phyloP scores from a whole-genome alignment of 37 sponge, comb jelly and placozoan species.

The Axinella damicornis region DNA sequence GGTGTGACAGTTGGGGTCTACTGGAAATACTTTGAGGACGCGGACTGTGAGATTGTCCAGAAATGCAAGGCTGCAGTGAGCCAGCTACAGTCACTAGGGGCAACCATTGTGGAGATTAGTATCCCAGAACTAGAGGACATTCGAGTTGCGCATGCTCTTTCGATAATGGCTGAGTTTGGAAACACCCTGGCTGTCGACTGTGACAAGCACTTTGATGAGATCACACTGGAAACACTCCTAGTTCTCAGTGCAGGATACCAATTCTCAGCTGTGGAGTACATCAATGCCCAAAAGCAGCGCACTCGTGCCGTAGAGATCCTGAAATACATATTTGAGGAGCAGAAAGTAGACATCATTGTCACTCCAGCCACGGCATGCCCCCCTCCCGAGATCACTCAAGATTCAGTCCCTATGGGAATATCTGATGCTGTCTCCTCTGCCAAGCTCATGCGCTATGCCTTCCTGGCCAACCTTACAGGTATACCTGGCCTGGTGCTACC shows the following conservation, averaged over 20 bases:
- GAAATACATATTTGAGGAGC: slow-evolving; percentile 51
- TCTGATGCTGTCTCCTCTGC: slow-evolving; percentile 30
- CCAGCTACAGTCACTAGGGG: slow-evolving; percentile 55
- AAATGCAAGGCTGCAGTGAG: slow-evolving; percentile 59
- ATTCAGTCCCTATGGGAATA: slow-evolving; percentile 46
- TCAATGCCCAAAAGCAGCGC: slow-evolving; percentile 81
- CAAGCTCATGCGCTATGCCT: slow-evolving; percentile 50
- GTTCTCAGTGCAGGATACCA: background rate
- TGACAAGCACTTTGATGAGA: slow-evolving; percentile 63
- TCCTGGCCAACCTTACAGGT: slow-evolving; percentile 79
- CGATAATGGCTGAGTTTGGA: slow-evolving; percentile 69
- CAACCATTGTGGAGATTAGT: slow-evolving; percentile 61
- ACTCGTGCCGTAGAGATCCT: slow-evolving; percentile 67
- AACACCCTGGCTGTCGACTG: slow-evolving; percentile 37
- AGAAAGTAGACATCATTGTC: slow-evolving; percentile 58
- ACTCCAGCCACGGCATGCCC: slow-evolving; percentile 68
- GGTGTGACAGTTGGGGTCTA: slow-evolving; percentile 75
- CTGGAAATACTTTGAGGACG: slow-evolving; percentile 64
- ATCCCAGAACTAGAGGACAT: slow-evolving; percentile 85
- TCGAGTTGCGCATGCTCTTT: slow-evolving; percentile 63
- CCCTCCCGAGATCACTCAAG: slow-evolving; percentile 52
- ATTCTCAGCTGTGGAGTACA: slow-evolving; percentile 41
- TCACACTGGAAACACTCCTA: slow-evolving; percentile 69
- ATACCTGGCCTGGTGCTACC: slow-evolving; percentile 76
- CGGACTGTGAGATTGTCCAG: slow-evolving; percentile 51